phyloP scores from a whole-genome alignment of 2,797 vertebrate species.

The Lacerta viridis region DNA sequence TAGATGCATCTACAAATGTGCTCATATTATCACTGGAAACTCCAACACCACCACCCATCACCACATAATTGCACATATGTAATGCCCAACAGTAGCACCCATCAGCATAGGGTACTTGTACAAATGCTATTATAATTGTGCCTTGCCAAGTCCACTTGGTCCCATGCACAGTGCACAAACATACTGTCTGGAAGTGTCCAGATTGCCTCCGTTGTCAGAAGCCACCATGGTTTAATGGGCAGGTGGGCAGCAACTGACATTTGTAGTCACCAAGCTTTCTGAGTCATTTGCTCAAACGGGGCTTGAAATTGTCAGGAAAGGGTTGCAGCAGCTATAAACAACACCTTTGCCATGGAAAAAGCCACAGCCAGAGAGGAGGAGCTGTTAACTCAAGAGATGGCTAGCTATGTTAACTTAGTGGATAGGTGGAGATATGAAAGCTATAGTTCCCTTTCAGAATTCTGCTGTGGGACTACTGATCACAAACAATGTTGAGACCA shows the following conservation, averaged over 20 bases:
- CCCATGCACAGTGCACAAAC: not conserved
- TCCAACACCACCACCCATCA: not conserved
- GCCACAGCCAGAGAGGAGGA: not conserved
- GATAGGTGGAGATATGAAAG: not conserved
- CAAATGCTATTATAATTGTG: not conserved
- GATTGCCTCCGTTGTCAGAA: not conserved
- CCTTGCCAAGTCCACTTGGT: not conserved
- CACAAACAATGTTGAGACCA: not conserved
- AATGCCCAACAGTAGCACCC: not conserved
- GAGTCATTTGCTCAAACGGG: not conserved
- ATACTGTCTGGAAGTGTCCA: not conserved
- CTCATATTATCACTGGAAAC: not conserved
- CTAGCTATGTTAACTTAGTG: not conserved
- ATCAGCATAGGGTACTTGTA: not conserved
- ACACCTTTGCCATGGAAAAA: not conserved
- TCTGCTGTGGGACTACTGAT: not conserved
- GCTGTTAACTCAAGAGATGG: not conserved
- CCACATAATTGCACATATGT: not conserved
- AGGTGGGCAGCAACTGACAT: not conserved
- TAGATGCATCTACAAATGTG: not conserved
- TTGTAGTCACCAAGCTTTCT: not conserved
- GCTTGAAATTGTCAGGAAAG: not conserved
- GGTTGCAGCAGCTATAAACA: not conserved
- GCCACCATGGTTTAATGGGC: not conserved
- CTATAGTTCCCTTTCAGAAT: not conserved